Conservation (phyloP, 1,140 invertebrate species). For the Nymphalis io region DNA sequence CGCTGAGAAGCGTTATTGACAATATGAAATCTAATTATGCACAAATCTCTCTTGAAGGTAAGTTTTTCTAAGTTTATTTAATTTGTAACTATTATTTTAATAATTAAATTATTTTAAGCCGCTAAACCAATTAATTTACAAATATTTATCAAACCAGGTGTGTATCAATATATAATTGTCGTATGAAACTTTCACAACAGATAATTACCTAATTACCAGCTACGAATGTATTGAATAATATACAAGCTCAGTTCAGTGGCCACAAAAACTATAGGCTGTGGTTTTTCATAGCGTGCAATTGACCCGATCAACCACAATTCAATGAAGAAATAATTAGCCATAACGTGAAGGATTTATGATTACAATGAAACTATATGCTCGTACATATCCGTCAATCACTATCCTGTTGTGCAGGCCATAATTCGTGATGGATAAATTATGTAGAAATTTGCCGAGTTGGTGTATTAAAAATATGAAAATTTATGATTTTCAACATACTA, state of each 20-base stretch:
- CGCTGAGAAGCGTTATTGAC: constrained; percentile 86
- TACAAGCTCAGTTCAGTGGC: constrained; percentile 1
- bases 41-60: constrained; percentile 71
- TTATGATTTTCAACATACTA: no score
- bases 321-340: constrained; percentile 19
- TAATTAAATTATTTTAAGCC: neutral
- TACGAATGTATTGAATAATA: constrained; percentile 9
- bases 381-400: neutral
- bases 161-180: neutral
- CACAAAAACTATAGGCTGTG: constrained; percentile 24
- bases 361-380: constrained; percentile 12
- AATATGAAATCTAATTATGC: constrained; percentile 84
- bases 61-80: constrained; percentile 40
- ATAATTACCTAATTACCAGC: constrained; percentile 14
- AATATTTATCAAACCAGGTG: no score
- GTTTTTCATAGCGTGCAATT: constrained; percentile 12
- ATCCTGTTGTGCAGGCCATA: neutral
- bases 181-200: neutral
- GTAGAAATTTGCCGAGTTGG: neutral
- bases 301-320: constrained; percentile 13
- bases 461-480: neutral
- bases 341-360: constrained; percentile 16
- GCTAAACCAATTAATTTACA: no score
- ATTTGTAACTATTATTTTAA: neutral
- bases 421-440: neutral